Base-by-base conservation (phyloP, 2,113 vertebrate genomes). In the Uropsilus gracilis region DNA sequence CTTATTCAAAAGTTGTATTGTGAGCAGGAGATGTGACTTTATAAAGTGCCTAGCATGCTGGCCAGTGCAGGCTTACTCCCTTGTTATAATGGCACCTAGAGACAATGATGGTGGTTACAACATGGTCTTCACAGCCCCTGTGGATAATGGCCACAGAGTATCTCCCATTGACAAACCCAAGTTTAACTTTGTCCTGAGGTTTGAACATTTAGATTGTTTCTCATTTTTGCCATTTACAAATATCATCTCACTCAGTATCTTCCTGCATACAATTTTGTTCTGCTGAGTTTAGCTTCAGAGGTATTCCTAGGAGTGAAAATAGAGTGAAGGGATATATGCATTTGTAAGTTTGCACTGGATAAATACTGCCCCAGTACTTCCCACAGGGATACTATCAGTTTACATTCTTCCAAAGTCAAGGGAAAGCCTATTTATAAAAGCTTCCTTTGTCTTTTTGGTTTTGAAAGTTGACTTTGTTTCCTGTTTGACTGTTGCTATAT, bases 271-370 rank as follows among this genome's bases (percentile, higher is more conserved):
- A 32, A 20, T 63, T 76, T 37, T 84, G 24, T 30, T 71, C 18
- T 61, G 71, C n/a, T 75, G 32, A 48, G 63, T 72, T 68, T 61
- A 87, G 22, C 37, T 61, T 50, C 44, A 32, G 16, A 50, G 72
- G 24, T 18, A 11, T 69, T 71, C n/a, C 50, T 68, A 63, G 44
- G n/a, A 88, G 2, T 37, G 18, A 59, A 71, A 86, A 85, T 18
- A n/a, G 57, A 39, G 14, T 28, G 11, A 59, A 80, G 28, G 26
- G 18, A 50, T 44, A 16, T 18, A 12, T 44, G 18, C 37, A 48
- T 61, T 55, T 76, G 4, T 34, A 69, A 96, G 10, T 50, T 93
- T 50, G 78, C 4, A 0, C 48, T 71, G 91, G 89, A 88, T 84
- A 72, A 95, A 76, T 48, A 59, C 44, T 75, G 28, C 55, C 26